Conservation (phyloP, 2,888 invertebrate species). For the Brachynemurus nebulosus region DNA sequence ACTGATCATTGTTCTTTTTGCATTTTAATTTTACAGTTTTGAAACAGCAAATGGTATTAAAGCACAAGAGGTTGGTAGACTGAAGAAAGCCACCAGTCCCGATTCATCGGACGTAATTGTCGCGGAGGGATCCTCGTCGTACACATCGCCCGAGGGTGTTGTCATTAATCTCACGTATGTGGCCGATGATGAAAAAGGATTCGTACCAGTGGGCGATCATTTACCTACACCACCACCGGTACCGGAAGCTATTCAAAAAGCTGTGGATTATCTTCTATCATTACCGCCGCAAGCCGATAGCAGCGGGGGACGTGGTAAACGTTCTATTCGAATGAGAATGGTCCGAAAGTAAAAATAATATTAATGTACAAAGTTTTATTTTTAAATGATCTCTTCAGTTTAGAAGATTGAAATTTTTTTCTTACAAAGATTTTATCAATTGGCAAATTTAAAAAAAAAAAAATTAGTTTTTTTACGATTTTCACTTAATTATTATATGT, state of each 20-base stretch:
- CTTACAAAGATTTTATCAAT: not conserved
- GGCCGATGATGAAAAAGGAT: constrained; percentile 57
- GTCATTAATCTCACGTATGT: constrained; percentile 52
- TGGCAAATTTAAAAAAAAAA: too few species aligned
- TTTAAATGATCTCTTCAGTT: too few species aligned
- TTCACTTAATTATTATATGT: too few species aligned
- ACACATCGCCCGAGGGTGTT: constrained; percentile 57
- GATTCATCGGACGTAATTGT: constrained; percentile 52
- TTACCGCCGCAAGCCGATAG: constrained; percentile 36
- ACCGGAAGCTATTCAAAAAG: constrained; percentile 60
- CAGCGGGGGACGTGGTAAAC: constrained; percentile 12
- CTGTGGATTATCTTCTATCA: constrained; percentile 53
- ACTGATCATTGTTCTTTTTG: too few species aligned
- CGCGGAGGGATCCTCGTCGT: constrained; percentile 51
- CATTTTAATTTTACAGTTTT: constrained; percentile 41
- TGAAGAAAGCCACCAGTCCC: constrained; percentile 56
- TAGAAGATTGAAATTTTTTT: too few species aligned
- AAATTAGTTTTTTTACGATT: too few species aligned
- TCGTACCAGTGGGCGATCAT: constrained; percentile 47
- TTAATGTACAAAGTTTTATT: not conserved
- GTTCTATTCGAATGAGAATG: too few species aligned
- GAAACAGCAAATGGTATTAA: constrained; percentile 73
- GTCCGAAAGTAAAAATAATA: not conserved
- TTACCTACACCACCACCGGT: constrained; percentile 63
- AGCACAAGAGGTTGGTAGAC: constrained; percentile 61